Base-by-base conservation (phyloP, 2,888 invertebrate genomes). In the Deilephila elpenor region DNA sequence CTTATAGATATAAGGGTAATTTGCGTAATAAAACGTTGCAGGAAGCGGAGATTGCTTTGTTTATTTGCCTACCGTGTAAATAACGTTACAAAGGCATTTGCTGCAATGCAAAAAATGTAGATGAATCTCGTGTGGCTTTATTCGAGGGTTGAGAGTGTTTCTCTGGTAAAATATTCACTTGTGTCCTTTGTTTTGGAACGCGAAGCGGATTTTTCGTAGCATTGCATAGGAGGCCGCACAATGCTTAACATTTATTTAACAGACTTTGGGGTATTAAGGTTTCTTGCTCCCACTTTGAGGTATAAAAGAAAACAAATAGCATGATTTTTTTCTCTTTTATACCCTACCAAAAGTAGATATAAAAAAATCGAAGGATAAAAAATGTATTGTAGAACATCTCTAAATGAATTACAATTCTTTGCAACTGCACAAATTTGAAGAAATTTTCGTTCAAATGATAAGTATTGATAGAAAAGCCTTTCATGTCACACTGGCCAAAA, bases 31-130 rank as follows among this genome's bases (percentile, higher is more conserved):
- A 67, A 67, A 67, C 67, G 67, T 25, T 67, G 67, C 67, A 67
- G 67, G 67, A 67, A 67, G 44, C 67, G 25, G 67, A 67, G 67
- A 67, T 67, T 67, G 25, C 67, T 20, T 25, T 67, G 67, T 67
- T 20, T 51, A 67, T 67, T 67, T 51, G 44, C 25, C 44, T 17
- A 44, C 51, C 25, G 51, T 44, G 67, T 67, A 51, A 67, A 67
- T 67, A 44, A 67, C 44, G 67, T 25, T 25, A 25, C 67, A 67
- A 67, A 67, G 64, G 64, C 64, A 67, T 67, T 64, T 37, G 64
- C 37, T 67, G 67, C 67, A 67, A 67, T 67, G 64, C 64, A 67
- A 67, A 67, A 62, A 67, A 67, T 67, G 67, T 67, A 67, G 67
- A 67, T 67, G 67, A 51, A 51, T 51, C 67, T 17, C 67, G 64